Base-by-base conservation (phyloP, 2,113 vertebrate genomes). In the Perca flavescens region DNA sequence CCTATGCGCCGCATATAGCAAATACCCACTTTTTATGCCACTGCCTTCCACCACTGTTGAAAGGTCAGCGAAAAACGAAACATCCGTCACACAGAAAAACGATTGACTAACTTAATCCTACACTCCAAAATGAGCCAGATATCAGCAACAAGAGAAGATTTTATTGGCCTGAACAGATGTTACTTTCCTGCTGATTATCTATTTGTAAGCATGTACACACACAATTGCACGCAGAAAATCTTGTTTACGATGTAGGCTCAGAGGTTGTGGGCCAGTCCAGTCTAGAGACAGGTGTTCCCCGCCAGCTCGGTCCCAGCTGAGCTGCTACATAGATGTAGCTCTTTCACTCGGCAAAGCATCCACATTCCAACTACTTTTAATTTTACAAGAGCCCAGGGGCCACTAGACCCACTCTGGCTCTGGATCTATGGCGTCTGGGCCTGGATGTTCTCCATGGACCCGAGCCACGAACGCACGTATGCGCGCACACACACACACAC, bases 361-460 rank as follows among this genome's bases (percentile, higher is more conserved):
- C 25, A 72, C 89, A 87, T 88, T 84, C 85, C 85, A 83, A 81
- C 71, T 81, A 80, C 77, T 82, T 91, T 88, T 85, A 73, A 86
- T 89, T 92, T 92, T 89, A 88, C 56, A 73, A 86, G 86, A 89
- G 75, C 79, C 73, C 46, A 22, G 84, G 78, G 89, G 77, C 85
- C 87, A 80, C 81, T 90, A 63, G 79, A 83, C 8, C 21, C 56
- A 4, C 64, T 75, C 77, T 77, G 79, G 83, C 83, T 90, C 80
- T 87, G 85, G 80, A 75, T 83, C 80, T 74, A n/a, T 88, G 36
- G 65, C 19, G 67, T 62, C 76, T 66, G 60, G 49, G 68, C 83
- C 85, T 89, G 89, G 87, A 85, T 46, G 56, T 64, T 74, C 83
- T 92, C 69, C 85, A 74, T 64, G 82, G 85, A 91, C 89, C 58